A percentile compares a stretch with the other conserved stretches of the same genome.
phyloP scores from a whole-genome alignment of 1,140 invertebrate genomes.

The Tetramorium alpestre region DNA sequence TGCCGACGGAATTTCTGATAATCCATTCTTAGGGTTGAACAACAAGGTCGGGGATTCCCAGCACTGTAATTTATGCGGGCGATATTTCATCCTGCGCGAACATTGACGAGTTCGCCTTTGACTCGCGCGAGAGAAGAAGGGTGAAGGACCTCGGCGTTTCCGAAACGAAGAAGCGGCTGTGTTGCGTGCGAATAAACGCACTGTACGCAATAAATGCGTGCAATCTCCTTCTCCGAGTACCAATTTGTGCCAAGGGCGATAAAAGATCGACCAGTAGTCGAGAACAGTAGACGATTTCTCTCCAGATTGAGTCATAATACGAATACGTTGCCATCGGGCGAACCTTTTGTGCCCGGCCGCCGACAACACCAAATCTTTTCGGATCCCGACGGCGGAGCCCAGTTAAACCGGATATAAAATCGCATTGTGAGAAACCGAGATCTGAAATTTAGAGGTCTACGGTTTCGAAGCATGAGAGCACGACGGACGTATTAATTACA shows the following conservation, averaged over 20 bases:
- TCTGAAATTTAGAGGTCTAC: not conserved
- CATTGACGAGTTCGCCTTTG: not conserved
- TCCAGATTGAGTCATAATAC: slow-evolving; percentile 52
- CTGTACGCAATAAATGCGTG: slow-evolving; percentile 43
- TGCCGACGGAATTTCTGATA: not conserved
- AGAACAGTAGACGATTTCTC: slow-evolving; percentile 57
- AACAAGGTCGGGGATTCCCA: not conserved
- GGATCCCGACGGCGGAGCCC: not conserved
- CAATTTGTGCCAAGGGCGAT: slow-evolving; percentile 77
- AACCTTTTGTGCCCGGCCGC: not conserved
- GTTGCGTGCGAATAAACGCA: slow-evolving; percentile 5
- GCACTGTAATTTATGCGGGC: not conserved
- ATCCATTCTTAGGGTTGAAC: not conserved
- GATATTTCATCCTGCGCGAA: not conserved
- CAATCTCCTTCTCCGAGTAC: slow-evolving; percentile 65
- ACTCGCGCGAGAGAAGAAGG: not conserved
- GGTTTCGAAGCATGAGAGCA: slow-evolving; percentile 19
- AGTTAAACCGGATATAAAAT: slow-evolving; percentile 11
- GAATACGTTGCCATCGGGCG: not conserved
- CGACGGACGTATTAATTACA: slow-evolving; percentile 5
- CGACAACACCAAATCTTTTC: not conserved
- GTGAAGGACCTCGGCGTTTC: slow-evolving; percentile 31
- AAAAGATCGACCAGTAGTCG: slow-evolving; percentile 68
- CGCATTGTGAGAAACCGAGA: not conserved
- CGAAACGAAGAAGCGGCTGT: slow-evolving; percentile 12